Conservation (phyloP, 2,888 invertebrate genomes). For the Leptinotarsa juncta region DNA sequence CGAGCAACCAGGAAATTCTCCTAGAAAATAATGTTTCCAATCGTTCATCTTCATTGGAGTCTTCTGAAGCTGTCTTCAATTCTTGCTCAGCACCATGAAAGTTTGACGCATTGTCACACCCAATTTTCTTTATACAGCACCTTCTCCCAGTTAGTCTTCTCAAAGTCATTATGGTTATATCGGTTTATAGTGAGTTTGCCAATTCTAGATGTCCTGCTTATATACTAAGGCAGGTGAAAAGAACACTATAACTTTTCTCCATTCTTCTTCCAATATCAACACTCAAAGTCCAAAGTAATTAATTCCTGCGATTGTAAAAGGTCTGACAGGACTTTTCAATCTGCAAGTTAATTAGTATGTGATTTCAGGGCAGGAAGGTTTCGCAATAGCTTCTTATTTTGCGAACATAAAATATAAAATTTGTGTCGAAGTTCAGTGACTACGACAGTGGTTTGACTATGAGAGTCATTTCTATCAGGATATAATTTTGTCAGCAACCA, state of each 20-base stretch:
- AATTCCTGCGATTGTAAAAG: not conserved
- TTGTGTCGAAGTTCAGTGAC: not conserved
- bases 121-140: conserved; percentile 2
- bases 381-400: not conserved
- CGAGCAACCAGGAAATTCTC: not conserved
- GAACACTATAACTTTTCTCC: not conserved
- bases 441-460: not conserved
- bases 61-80: not conserved
- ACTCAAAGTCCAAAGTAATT: not conserved
- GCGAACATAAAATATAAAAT: not conserved
- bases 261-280: not conserved
- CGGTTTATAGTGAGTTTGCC: not conserved
- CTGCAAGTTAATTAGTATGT: not conserved
- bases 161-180: not conserved
- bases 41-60: not conserved
- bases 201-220: not conserved
- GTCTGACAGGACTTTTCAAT: not conserved
- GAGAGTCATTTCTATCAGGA: not conserved
- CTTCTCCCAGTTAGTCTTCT: not conserved
- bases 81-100: not conserved
- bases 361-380: not conserved
- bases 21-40: not conserved
- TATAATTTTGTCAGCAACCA: not conserved
- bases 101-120: not conserved
- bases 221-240: not conserved